phyloP scores from a whole-genome alignment of 2,113 vertebrate species.

The Chloropsis cyanopogon region DNA sequence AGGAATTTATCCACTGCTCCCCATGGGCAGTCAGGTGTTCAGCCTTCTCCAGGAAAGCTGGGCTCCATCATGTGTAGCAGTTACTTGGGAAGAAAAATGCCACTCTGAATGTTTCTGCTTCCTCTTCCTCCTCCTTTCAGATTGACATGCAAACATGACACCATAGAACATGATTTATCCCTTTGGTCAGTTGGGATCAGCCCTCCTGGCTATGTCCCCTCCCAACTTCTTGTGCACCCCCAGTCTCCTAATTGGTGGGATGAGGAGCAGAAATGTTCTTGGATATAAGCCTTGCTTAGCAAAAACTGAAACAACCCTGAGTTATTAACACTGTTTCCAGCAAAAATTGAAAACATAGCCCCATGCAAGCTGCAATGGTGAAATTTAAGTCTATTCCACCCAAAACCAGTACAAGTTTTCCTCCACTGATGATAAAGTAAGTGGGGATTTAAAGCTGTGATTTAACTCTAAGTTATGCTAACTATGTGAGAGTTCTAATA shows the following conservation, averaged over 20 bases:
- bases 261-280: neutral
- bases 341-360: neutral
- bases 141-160: neutral
- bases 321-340: neutral
- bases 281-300: neutral
- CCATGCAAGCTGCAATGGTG: fast-evolving
- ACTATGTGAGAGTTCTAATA: neutral
- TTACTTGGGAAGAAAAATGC: neutral
- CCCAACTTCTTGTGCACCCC: neutral
- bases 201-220: neutral
- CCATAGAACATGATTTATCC: neutral
- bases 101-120: neutral
- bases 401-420: neutral
- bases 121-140: neutral
- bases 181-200: neutral
- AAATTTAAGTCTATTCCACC: neutral
- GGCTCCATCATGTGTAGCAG: fast-evolving
- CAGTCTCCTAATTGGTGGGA: neutral
- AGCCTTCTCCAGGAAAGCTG: neutral
- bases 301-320: neutral
- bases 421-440: neutral
- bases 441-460: neutral
- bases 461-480: neutral
- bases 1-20: neutral
- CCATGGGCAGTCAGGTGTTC: neutral